Base-by-base conservation (phyloP, 2,797 vertebrate genomes). In the Rhinoraja longicauda region DNA sequence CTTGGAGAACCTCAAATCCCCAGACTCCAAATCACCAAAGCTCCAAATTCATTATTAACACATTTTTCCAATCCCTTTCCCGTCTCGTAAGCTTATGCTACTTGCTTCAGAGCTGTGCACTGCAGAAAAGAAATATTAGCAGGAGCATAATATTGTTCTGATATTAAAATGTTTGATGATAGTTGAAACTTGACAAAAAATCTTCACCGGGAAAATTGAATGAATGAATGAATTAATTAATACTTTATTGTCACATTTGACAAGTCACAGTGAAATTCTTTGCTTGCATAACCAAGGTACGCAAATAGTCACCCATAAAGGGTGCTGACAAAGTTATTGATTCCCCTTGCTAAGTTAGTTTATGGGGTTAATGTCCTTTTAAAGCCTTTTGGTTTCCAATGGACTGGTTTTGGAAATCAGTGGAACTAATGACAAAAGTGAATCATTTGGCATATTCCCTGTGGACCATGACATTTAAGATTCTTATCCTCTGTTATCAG, bases 11-110 rank as follows among this genome's bases (percentile, higher is more conserved):
- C 9, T 67, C 21, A 70, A 90, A 39, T 86, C 32, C 64, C 64
- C 64, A 67, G 64, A 72, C 64, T 86, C 57, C 57, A 86, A 86
- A 86, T 86, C 62, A 86, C 7, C 59, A 59, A 86, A 57, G n/a
- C 29, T 62, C 57, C 13, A 15, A 17, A 29, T 2, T 59, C 53
- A 59, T 64, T 62, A n/a, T 62, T 17, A 86, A 17, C 12, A 62
- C 15, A 64, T 62, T 32, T 86, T 86, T n/a, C n/a, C 10, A 82
- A 62, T 17, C 57, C 57, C 59, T 86, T 86, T 32, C 57, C 26
- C 29, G 53, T 1, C 26, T n/a, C 59, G 32, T 86, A 57, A n/a
- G 13, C 12, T 32, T 86, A 12, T 64, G 29, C 57, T 64, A n/a
- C 4, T 62, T 86, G 29, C 29, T n/a, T n/a, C 57, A 81, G 73